These are phyloP conservation scores for Hypolimnas misippus DNA, from an alignment of 2,888 invertebrate species.

Conservation along the genomic window DNA sequence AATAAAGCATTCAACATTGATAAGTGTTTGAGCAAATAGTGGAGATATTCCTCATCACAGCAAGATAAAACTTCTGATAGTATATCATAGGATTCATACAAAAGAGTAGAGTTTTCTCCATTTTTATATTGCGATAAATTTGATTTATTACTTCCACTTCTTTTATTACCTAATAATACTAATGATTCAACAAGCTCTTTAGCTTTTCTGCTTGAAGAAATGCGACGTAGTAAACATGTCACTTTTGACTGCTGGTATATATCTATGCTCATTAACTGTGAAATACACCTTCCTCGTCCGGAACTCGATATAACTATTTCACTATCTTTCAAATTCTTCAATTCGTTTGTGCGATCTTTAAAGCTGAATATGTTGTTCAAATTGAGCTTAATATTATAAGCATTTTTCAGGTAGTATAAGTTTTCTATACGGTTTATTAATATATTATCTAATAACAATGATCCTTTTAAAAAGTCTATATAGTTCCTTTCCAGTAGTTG, in stretches of 20 bases:
- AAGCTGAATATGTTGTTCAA: constrained; percentile 66
- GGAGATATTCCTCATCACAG: constrained; percentile 69
- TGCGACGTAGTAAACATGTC: constrained; percentile 58
- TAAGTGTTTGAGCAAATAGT: constrained; percentile 60
- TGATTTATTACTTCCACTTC: constrained; percentile 46
- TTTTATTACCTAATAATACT: constrained; percentile 47
- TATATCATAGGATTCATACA: constrained; percentile 61
- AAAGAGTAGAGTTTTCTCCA: constrained; percentile 60
- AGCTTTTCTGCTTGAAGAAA: constrained; percentile 63
- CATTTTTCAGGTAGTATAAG: constrained; percentile 73
- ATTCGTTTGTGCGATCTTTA: constrained; percentile 51
- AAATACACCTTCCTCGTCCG: constrained; percentile 58
- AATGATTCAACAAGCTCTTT: constrained; percentile 65
- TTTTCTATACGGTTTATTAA: constrained; percentile 65
- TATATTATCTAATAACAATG: constrained; percentile 55
- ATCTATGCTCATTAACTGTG: constrained; percentile 56
- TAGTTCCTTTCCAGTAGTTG: constrained; percentile 68
- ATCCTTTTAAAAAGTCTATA: constrained; percentile 76
- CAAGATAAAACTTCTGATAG: constrained; percentile 62
- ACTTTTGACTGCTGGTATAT: constrained; percentile 54
- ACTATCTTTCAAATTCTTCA: constrained; percentile 52
- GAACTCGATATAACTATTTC: constrained; percentile 54
- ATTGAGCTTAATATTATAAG: constrained; percentile 58
- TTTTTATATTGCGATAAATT: constrained; percentile 60
- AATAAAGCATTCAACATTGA: constrained; percentile 64